phyloP scores from a whole-genome alignment of 2,797 vertebrate species.

The Fistularia tabacaria region DNA sequence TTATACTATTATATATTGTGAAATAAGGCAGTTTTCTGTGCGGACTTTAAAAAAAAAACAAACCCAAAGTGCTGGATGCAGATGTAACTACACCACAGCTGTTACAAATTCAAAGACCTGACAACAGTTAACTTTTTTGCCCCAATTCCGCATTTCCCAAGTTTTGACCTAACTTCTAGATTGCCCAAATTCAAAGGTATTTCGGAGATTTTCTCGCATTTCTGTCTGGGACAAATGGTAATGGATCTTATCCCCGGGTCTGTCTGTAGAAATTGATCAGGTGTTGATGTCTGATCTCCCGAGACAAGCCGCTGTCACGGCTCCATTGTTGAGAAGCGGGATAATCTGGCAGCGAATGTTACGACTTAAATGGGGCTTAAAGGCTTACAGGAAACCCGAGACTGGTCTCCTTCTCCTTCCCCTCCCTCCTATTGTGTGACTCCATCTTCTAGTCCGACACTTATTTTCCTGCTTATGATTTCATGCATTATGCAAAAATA shows the following conservation, averaged over 20 bases:
- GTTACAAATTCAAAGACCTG: too few species aligned
- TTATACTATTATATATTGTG: too few species aligned
- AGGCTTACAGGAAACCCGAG: constrained; percentile 62
- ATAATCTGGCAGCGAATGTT: constrained; percentile 45
- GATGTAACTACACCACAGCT: too few species aligned
- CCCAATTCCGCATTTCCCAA: too few species aligned
- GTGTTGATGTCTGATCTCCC: constrained; percentile 29
- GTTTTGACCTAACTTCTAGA: too few species aligned
- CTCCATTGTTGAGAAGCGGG: constrained; percentile 26
- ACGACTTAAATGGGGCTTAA: constrained; percentile 53
- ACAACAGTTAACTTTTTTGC: too few species aligned
- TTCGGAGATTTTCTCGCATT: too few species aligned
- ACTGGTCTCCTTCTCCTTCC: constrained; percentile 22
- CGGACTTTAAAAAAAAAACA: too few species aligned
- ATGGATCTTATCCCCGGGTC: constrained; percentile 3
- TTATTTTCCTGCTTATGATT: background rate
- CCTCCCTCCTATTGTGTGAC: background rate
- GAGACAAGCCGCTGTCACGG: constrained; percentile 15
- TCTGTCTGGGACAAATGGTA: background rate
- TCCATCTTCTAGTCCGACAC: background rate
- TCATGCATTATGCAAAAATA: too few species aligned
- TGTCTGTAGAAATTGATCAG: constrained; percentile 1
- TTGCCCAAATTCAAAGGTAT: too few species aligned
- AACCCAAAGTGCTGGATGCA: too few species aligned
- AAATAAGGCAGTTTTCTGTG: too few species aligned